Percentiles rank a stretch among this genome's conserved stretches.
phyloP scores from a whole-genome alignment of 2,888 invertebrate species.

The Bombylius major region DNA sequence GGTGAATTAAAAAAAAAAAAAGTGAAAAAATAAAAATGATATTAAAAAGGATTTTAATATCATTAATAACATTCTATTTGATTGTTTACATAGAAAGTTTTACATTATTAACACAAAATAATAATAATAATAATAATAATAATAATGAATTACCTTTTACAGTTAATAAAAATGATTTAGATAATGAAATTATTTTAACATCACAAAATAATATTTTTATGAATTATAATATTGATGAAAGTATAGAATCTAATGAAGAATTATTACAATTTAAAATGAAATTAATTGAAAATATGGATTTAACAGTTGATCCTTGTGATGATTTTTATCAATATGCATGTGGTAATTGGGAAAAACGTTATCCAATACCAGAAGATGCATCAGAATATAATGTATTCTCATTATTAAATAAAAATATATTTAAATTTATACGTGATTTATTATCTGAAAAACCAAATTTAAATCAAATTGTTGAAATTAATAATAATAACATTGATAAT shows the following conservation, averaged over 20 bases:
- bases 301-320: slow-evolving; percentile 11
- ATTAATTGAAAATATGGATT: slow-evolving; percentile 7
- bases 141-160: background rate
- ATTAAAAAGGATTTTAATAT: background rate
- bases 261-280: background rate
- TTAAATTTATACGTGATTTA: background rate
- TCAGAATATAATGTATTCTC: slow-evolving; percentile 6
- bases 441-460: background rate
- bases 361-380: slow-evolving; percentile 15
- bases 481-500: background rate
- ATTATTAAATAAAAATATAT: background rate
- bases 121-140: background rate
- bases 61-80: background rate
- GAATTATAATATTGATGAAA: too few relatives aligned
- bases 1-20: too few relatives aligned
- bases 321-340: slow-evolving; percentile 16
- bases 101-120: background rate
- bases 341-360: slow-evolving; percentile 13
- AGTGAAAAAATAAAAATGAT: too few relatives aligned
- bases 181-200: background rate
- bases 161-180: background rate
- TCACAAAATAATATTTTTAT: background rate
- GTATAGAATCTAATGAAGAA: background rate
- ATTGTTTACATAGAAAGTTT: background rate
- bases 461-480: background rate